phyloP scores from a whole-genome alignment of 2,888 invertebrate species.

The Drosophila conformis region DNA sequence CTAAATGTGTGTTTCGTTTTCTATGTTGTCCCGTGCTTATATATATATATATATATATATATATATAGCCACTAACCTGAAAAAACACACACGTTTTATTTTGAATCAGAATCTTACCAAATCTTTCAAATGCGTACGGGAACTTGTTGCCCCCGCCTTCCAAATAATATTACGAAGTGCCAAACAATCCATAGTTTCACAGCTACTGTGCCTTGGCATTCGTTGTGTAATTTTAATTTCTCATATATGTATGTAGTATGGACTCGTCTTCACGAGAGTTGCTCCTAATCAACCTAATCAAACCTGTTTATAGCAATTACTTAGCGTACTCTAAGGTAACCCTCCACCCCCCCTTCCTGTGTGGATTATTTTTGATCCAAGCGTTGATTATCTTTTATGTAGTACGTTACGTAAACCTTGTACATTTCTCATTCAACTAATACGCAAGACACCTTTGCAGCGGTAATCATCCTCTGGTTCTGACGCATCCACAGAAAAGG shows the following conservation, averaged over 20 bases:
- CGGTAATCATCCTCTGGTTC: constrained; percentile 83
- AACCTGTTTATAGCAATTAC: background rate
- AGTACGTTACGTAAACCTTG: constrained; percentile 10
- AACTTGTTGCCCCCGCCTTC: background rate
- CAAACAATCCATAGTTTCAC: background rate
- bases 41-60: background rate
- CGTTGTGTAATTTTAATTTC: constrained; percentile 1
- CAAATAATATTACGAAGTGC: background rate
- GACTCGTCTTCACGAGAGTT: background rate
- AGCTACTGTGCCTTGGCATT: constrained; percentile 3
- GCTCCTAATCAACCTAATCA: background rate
- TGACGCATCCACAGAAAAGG: constrained; percentile 84
- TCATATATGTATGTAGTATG: background rate
- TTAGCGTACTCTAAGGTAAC: background rate
- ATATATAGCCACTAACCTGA: constrained; percentile 5
- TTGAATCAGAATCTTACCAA: constrained; percentile 1
- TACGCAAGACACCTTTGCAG: constrained; percentile 82
- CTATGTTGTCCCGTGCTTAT: constrained; percentile 16
- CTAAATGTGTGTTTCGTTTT: constrained; percentile 40
- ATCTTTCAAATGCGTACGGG: background rate
- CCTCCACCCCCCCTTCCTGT: background rate
- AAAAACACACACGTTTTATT: constrained; percentile 2
- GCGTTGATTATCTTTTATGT: constrained; percentile 11
- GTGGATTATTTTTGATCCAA: constrained; percentile 1
- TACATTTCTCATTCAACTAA: constrained; percentile 48